Evolutionary conservation across 2,113 vertebrate genomes (phyloP).

Genomic region (Sminthopsis crassicaudata): DNA sequence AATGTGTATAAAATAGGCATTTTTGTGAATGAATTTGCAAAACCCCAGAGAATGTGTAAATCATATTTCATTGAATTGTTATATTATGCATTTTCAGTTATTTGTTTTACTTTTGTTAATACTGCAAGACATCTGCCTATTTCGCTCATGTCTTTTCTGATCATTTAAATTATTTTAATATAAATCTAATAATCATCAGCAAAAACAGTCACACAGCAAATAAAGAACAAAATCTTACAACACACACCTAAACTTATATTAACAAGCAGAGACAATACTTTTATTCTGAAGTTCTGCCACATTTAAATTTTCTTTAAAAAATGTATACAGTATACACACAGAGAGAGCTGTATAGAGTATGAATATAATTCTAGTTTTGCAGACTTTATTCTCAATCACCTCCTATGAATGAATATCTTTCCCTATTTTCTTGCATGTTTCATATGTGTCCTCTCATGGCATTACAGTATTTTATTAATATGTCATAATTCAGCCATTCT

Average conservation of each 20-base stretch:
- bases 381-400: background rate
- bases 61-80: background rate
- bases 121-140: background rate
- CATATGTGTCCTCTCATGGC: background rate
- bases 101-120: background rate
- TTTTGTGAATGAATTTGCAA: background rate
- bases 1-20: background rate
- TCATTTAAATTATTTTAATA: background rate
- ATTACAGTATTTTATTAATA: background rate
- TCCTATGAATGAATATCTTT: background rate
- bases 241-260: background rate
- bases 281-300: background rate
- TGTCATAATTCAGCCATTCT: background rate
- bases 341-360: background rate
- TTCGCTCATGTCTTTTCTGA: background rate
- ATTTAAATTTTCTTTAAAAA: background rate
- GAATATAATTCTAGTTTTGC: background rate
- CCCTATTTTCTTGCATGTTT: background rate
- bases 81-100: background rate
- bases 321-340: background rate
- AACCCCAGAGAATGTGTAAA: background rate
- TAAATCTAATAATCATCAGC: background rate
- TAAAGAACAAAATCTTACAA: background rate
- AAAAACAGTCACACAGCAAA: background rate
- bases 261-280: background rate